Conservation (phyloP, 2,113 vertebrate genomes). For the Gnathonemus longibarbis region DNA sequence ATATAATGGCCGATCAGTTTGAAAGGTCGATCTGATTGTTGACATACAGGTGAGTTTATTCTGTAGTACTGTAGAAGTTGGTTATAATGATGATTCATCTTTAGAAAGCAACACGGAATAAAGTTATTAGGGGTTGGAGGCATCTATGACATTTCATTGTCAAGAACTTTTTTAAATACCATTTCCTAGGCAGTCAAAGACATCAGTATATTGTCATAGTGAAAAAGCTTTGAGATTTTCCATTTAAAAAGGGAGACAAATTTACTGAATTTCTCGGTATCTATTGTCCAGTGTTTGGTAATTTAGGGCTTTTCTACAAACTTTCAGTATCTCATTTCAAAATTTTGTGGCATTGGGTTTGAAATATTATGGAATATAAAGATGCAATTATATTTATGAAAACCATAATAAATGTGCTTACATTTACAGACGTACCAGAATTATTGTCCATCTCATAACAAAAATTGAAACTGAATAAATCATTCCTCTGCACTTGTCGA, state of each 20-base stretch:
- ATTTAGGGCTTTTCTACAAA: not conserved
- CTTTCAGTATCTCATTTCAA: not conserved
- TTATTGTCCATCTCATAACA: not conserved
- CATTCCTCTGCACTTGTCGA: not conserved
- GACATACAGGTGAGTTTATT: not conserved
- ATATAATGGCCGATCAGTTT: not conserved
- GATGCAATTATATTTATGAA: no score
- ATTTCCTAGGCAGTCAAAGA: not conserved
- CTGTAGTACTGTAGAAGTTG: not conserved
- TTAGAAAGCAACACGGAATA: not conserved
- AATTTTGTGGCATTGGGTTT: not conserved
- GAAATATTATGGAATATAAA: not conserved
- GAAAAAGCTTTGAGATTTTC: conserved; percentile 1
- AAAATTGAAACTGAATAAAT: not conserved
- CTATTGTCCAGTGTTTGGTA: not conserved
- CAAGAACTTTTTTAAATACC: conserved; percentile 17
- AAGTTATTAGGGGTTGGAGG: not conserved
- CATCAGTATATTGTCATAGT: not conserved
- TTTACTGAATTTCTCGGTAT: not conserved
- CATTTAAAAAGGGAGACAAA: not conserved
- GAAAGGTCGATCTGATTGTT: not conserved
- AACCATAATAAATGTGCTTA: no score
- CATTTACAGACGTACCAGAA: no score
- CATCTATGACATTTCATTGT: not conserved
- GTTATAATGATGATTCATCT: not conserved